Percentiles rank a stretch among this genome's conserved stretches.
These are phyloP conservation scores for Chrysopa pallens DNA, from an alignment of 1,140 invertebrate species.

Conservation along the genomic window DNA sequence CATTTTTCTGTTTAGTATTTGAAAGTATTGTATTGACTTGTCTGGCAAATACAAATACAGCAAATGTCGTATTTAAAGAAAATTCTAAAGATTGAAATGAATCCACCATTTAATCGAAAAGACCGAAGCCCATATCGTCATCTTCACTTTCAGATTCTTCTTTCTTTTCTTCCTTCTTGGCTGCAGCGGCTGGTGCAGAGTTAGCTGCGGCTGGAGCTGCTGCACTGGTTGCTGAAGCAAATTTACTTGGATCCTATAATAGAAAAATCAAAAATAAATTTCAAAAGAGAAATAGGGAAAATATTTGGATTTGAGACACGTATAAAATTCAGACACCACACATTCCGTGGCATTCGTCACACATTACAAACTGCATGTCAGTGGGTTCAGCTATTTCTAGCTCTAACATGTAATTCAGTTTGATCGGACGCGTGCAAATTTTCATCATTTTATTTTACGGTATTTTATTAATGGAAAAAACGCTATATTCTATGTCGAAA, in stretches of 20 bases:
- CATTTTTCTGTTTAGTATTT: too few species aligned
- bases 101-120: constrained; percentile 87
- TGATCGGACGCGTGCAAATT: constrained; percentile 9
- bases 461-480: too few species aligned
- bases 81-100: not conserved
- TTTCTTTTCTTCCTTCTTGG: constrained; percentile 57
- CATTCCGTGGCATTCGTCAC: not conserved
- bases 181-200: constrained; percentile 33
- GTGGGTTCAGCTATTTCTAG: constrained; percentile 32
- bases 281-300: not conserved
- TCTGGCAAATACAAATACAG: too few species aligned
- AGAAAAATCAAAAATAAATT: constrained; percentile 6
- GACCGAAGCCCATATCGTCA: constrained; percentile 94
- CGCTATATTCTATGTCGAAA: too few species aligned
- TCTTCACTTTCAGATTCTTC: constrained; percentile 69
- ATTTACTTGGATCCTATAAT: constrained; percentile 80
- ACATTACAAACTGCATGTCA: constrained; percentile 11
- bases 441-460: too few species aligned
- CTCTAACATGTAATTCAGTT: constrained; percentile 15
- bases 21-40: too few species aligned
- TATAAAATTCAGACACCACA: not conserved
- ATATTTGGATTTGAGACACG: constrained; percentile 1
- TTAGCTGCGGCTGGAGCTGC: constrained; percentile 39
- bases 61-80: too few species aligned
- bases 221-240: constrained; percentile 51